phyloP scores from a whole-genome alignment of 2,797 vertebrate species.

The Neosilurus mollespiculum region DNA sequence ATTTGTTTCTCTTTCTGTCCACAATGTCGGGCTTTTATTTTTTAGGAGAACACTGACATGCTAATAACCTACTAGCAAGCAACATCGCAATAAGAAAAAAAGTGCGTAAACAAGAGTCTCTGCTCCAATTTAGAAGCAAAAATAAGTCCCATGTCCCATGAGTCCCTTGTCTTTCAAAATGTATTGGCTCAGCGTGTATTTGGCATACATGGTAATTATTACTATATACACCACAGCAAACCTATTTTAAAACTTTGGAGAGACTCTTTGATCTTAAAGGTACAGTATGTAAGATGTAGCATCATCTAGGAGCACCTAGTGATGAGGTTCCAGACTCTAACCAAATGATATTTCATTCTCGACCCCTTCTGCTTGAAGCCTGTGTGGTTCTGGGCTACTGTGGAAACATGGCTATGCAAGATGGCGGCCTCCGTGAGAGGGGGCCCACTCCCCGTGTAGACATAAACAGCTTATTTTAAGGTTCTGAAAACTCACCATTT shows the following conservation, averaged over 20 bases:
- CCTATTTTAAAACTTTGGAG: background rate
- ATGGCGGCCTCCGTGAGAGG: too few relatives aligned
- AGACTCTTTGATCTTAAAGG: background rate
- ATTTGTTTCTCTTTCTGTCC: constrained; percentile 43
- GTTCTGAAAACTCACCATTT: too few relatives aligned
- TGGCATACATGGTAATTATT: background rate
- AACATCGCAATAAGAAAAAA: background rate
- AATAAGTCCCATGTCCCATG: background rate
- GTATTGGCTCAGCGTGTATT: background rate
- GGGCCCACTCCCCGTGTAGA: too few relatives aligned
- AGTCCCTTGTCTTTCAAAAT: background rate
- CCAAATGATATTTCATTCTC: too few relatives aligned
- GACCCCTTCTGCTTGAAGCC: too few relatives aligned
- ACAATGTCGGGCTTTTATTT: constrained; percentile 10
- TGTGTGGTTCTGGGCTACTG: too few relatives aligned
- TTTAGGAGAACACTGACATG: background rate
- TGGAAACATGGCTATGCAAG: too few relatives aligned
- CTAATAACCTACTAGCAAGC: background rate
- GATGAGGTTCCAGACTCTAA: too few relatives aligned
- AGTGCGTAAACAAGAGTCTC: background rate
- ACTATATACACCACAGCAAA: background rate
- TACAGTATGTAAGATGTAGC: too few relatives aligned
- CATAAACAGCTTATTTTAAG: too few relatives aligned
- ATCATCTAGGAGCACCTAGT: too few relatives aligned
- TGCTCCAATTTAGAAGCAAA: constrained; percentile 8